Base-by-base conservation (phyloP, 1,140 invertebrate genomes). In the Cecropterus lyciades region DNA sequence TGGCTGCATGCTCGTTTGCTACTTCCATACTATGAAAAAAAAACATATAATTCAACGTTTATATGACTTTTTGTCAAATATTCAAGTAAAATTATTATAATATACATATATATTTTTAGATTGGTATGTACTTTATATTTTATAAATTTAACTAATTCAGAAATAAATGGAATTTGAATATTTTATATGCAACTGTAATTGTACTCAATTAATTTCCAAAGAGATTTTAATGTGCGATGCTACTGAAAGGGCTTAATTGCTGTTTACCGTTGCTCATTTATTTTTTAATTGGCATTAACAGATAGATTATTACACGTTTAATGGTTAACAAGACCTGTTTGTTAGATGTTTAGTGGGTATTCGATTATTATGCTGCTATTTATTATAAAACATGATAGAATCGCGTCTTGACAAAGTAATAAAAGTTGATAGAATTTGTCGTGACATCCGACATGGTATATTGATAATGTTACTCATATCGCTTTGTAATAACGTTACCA, bases 141-240 rank as follows among this genome's bases (percentile, higher is more conserved):
- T 67, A 55, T 72, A 64, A 68, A 67, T 72, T 62, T 30, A n/a
- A 52, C 52, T 67, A 56, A 57, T 66, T 67, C 62, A 43, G 43
- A 65, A 65, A 10, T 55, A 20, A 27, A 52, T 43, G 40, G 48
- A 56, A 14, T 42, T 20, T 14, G 16, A 55, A 55, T 55, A 55
- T 55, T 40, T 17, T n/a, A 56, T 56, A 40, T 10, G 16, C 17
- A 16, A 56, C 33, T 42, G 37, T 56, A 56, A 56, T 56, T 56
- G 16, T 37, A 56, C 11, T 56, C 37, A 42, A 56, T 40, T 33
- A 60, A 49, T 48, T 60, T 60, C 43, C 15, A 59, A 15, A 15
- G 17, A 57, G 43, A 30, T 57, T 57, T 46, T 24, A 57, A 53
- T 53, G 43, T 30, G 33, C 27, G 24, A 59, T 59, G 56, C 15